Percentiles rank a stretch among this genome's conserved stretches.
phyloP scores from a whole-genome alignment of 2,113 vertebrate species.

The Origma solitaria region DNA sequence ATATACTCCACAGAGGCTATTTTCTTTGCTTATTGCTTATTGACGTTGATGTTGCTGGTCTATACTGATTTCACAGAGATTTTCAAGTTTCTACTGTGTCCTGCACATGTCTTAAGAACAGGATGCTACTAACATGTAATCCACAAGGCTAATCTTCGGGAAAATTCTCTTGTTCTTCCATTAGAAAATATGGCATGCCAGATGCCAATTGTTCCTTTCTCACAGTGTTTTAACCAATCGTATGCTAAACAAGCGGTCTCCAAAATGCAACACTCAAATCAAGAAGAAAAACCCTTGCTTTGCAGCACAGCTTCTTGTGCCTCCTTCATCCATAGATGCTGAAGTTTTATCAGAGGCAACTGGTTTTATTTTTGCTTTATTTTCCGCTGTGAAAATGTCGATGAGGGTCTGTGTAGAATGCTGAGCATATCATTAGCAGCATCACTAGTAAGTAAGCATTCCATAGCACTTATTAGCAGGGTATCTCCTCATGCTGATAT shows the following conservation, averaged over 20 bases:
- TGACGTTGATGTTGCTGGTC: not conserved
- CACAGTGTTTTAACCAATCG: constrained; percentile 7
- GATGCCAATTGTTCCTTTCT: constrained; percentile 29
- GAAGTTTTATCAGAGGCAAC: not conserved
- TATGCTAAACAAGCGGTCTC: not conserved
- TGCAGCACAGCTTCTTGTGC: not conserved
- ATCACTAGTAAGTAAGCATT: constrained; percentile 43
- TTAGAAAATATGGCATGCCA: constrained; percentile 20
- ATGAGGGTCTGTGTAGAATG: constrained; percentile 49
- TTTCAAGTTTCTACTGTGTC: constrained; percentile 20
- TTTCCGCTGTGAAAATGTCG: constrained; percentile 50
- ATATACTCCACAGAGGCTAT: not conserved
- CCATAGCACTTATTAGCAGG: constrained; percentile 38
- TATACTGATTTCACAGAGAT: not conserved
- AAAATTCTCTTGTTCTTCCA: constrained; percentile 43
- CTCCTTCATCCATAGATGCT: not conserved
- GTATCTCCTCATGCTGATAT: constrained; percentile 29
- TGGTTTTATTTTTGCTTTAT: constrained; percentile 33
- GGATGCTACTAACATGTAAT: constrained; percentile 19
- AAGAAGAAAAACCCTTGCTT: not conserved
- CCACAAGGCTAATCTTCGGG: constrained; percentile 22
- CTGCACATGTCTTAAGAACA: not conserved
- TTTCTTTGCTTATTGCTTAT: not conserved
- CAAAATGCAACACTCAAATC: not conserved
- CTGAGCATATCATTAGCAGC: constrained; percentile 40